A percentile compares a stretch with the other conserved stretches of the same genome.
Conservation (phyloP, 2,113 vertebrate genomes). For the Alligator sinensis region DNA sequence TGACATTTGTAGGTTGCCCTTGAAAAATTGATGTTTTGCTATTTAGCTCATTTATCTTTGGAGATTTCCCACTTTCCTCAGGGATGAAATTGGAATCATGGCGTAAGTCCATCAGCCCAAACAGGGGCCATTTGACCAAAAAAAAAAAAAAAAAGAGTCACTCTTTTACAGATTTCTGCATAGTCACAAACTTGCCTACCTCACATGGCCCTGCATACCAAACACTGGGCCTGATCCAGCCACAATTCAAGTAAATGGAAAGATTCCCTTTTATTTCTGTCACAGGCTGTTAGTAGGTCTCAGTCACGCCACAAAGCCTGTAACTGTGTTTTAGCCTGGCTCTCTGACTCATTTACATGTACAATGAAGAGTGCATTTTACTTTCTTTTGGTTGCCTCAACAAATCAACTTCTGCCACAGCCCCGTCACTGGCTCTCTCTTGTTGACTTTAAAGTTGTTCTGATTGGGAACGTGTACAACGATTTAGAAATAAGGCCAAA, state of each 20-base stretch:
- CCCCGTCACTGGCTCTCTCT: background rate
- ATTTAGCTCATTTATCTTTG: background rate
- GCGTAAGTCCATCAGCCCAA: constrained; percentile 35
- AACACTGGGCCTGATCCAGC: background rate
- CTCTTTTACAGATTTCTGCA: constrained; percentile 53
- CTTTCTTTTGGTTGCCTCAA: background rate
- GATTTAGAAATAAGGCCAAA: constrained; percentile 35
- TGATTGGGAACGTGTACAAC: constrained; percentile 1
- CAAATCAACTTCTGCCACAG: background rate
- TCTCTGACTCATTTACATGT: background rate
- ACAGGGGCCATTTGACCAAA: constrained; percentile 56
- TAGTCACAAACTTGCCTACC: constrained; percentile 9
- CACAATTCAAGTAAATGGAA: background rate
- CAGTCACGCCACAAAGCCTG: background rate
- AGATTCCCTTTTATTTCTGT: constrained; percentile 61
- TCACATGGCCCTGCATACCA: constrained; percentile 40
- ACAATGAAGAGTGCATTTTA: background rate
- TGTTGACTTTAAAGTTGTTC: constrained; percentile 23
- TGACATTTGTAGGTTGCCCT: constrained; percentile 38
- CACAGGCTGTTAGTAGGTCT: background rate
- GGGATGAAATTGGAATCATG: background rate
- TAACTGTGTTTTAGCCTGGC: background rate
- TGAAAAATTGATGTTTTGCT: background rate
- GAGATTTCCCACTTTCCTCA: background rate
- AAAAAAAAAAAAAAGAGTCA: background rate